These are phyloP conservation scores for Sminthurinus aureus DNA, from an alignment of 2,888 invertebrate species.

Conservation along the genomic window DNA sequence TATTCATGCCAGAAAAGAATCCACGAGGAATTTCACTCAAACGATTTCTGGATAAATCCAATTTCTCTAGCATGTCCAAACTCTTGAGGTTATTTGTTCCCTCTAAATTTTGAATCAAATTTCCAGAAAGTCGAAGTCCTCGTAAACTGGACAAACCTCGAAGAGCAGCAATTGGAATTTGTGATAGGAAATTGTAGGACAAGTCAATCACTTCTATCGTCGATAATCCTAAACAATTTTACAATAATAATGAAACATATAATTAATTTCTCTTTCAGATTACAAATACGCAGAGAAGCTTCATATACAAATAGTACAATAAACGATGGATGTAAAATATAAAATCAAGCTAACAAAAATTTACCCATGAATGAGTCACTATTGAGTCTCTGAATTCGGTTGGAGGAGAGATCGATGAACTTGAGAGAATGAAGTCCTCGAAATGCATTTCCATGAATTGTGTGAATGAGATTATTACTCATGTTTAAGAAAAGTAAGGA, in stretches of 20 bases:
- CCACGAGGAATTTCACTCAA: conserved; percentile 82
- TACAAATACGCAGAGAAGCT: neutral
- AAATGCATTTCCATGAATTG: conserved; percentile 80
- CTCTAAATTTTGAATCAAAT: conserved; percentile 84
- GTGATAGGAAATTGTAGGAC: conserved; percentile 83
- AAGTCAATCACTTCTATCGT: conserved; percentile 82
- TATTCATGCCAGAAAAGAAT: conserved; percentile 78
- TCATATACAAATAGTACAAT: neutral
- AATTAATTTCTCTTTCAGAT: neutral
- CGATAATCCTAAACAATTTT: conserved; percentile 68
- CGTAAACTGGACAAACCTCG: conserved; percentile 75
- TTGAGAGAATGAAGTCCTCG: conserved; percentile 73
- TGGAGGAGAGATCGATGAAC: conserved; percentile 77
- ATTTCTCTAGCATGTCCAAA: conserved; percentile 73
- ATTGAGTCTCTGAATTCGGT: conserved; percentile 80
- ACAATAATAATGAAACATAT: conserved; percentile 22
- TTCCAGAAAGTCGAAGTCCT: conserved; percentile 82
- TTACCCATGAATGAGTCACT: conserved; percentile 80
- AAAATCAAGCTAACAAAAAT: conserved; percentile 8
- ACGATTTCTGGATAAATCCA: conserved; percentile 85
- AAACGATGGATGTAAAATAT: neutral
- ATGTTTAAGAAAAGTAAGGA: conserved; percentile 78
- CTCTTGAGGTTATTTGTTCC: conserved; percentile 73
- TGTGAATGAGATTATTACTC: conserved; percentile 78
- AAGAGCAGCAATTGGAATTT: conserved; percentile 81